Evolutionary conservation across 2,797 vertebrate genomes (phyloP), one percentile per base, ranked within the genome.

Genomic region (Scolopax rusticola): DNA sequence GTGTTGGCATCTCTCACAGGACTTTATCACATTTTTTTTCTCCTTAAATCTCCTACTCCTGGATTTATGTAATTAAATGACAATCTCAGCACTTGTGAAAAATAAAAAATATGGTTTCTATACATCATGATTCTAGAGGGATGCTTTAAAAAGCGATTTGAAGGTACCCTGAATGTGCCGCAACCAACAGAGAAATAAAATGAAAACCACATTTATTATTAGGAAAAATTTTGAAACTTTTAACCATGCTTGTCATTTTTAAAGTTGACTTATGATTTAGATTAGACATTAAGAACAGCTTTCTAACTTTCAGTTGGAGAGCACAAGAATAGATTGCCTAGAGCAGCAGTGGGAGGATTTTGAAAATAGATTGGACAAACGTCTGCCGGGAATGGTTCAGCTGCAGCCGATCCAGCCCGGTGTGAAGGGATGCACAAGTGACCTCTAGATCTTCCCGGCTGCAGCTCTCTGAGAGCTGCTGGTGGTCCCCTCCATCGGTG

Each of bases 281-380:
- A 95, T 94, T 75, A 96, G 95, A 88, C 91, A 91, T 95, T 95
- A 95, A 91, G 96, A 94, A 94, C 93, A 95, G 94, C 90, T 93
- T 97, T 95, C 89, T 91, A 95, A 94, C 93, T 89, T 95, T 57
- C 87, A 30, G 51, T 68, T 64, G 73, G 89, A 85, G 87, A 87
- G 87, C 79, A 95, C 89, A 50, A 91, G 89, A 95, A 96, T 95
- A 97, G 94, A 95, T 94, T 95, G 84, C 94, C 87, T 93, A 7
- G 85, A 96, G 91, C 84, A 91, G 76, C 94, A 94, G 95, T 95
- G 94, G 96, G 96, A 97, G 95, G 96, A 94, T 95, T 97, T 96
- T 95, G 84, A 95, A 97, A 97, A 96, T 93, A 95, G 96, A 80
- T 94, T 68, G 96, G 95, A 91, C 85, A 57, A 94, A 78, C 36